A percentile compares a stretch with the other conserved stretches of the same genome.
Evolutionary conservation across 2,113 vertebrate genomes (phyloP).

Genomic region (Carollia perspicillata): DNA sequence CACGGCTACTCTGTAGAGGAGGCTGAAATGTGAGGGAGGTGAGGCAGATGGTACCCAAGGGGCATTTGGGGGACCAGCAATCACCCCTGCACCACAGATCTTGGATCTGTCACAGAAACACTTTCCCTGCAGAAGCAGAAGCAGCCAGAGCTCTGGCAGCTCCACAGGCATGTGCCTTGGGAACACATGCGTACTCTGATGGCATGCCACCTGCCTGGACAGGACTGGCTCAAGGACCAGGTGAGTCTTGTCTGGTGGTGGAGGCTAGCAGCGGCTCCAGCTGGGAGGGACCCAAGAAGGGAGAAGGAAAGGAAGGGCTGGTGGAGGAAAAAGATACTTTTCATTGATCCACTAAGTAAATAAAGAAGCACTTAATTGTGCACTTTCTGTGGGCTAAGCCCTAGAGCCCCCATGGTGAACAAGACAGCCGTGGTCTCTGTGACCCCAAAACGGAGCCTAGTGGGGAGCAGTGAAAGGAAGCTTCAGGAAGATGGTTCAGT

Average conservation of each 20-base stretch:
- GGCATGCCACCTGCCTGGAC: neutral
- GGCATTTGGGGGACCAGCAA: neutral
- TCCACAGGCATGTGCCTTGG: neutral
- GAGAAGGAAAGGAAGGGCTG: neutral
- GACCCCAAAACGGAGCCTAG: neutral
- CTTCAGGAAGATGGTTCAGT: neutral
- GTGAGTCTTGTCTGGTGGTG: neutral
- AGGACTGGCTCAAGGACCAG: neutral
- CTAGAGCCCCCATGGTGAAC: neutral
- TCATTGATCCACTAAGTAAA: neutral
- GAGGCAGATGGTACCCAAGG: neutral
- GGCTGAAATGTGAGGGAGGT: neutral
- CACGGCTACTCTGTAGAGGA: neutral
- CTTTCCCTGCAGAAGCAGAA: neutral
- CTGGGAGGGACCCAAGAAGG: neutral
- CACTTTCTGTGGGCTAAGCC: neutral
- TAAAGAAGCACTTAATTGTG: neutral
- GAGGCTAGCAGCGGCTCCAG: neutral
- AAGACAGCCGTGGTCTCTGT: neutral
- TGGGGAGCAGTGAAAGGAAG: neutral
- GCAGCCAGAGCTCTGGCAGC: neutral
- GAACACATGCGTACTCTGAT: neutral
- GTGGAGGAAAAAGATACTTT: neutral
- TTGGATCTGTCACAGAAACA: neutral
- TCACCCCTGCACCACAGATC: neutral